Base-by-base conservation (phyloP, 2,888 invertebrate species). In the Caenorhabditis sp. region DNA sequence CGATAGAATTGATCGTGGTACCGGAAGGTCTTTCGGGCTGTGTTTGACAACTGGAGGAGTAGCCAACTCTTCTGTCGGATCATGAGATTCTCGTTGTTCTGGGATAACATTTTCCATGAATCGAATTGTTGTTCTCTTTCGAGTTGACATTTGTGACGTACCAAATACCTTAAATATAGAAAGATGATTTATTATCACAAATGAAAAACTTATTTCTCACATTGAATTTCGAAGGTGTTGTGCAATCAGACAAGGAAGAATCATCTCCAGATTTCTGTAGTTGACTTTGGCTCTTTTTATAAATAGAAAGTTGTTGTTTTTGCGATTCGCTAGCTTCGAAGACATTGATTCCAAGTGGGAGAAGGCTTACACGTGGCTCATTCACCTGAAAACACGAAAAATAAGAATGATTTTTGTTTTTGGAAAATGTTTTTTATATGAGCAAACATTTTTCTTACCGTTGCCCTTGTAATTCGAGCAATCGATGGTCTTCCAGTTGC, bases 271-370 rank as follows among this genome's bases (percentile, higher is more conserved):
- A 31, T 43, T 43, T 43, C 14, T 43, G 6, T 3, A 3, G 6
- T 43, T 10, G 10, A 14, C 43, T 43, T 43, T 43, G 43, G 17
- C 2, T 43, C 14, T 43, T 43, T 3, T 12, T 6, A 17, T 12
- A 43, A 17, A 17, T 6, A 43, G 43, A 43, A 12, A 68, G 59
- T 24, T 68, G 62, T 12, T 43, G 53, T 53, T 54, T 23, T 24
- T 68, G 62, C 0, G 43, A 51, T 5, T 50, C 53, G 21, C 26
- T 68, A n/a, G 69, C 69, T 1, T 60, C 55, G 21, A 69, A 66
- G 1, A 69, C 49, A 31, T 69, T 69, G 57, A 69, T 69, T 31
- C 69, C 69, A 8, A 69, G 58, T 12, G 69, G 69, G 12, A 69
- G 43, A 23, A 69, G 55, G 27, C 65, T 65, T 26, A 24, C 24